Evolutionary conservation across 2,113 vertebrate genomes (phyloP).

Genomic region (Hystrix brachyura): DNA sequence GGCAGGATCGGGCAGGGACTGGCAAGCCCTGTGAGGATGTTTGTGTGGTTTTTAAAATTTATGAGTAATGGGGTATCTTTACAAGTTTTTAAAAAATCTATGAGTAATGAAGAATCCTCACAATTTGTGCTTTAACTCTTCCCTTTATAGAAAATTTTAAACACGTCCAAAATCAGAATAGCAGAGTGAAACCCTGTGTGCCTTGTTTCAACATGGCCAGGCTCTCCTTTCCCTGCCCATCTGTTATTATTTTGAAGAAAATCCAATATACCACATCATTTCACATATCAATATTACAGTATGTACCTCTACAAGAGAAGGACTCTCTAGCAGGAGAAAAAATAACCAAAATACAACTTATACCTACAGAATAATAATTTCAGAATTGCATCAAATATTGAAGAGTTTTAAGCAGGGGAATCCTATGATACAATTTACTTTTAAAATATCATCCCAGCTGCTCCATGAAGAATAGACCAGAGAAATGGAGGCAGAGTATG

Average conservation of each 20-base stretch:
- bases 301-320: background rate
- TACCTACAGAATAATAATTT: background rate
- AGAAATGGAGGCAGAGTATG: background rate
- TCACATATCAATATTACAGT: background rate
- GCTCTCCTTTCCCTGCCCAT: background rate
- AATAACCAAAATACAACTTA: background rate
- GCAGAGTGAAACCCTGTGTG: rapidly evolving
- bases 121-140: background rate
- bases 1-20: background rate
- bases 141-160: background rate
- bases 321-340: background rate
- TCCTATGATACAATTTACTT: background rate
- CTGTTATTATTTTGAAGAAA: background rate
- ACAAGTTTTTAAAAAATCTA: background rate
- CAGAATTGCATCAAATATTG: background rate
- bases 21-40: background rate
- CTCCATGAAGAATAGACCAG: background rate
- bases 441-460: background rate
- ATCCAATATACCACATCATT: background rate
- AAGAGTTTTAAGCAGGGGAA: background rate
- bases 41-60: background rate
- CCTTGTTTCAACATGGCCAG: rapidly evolving
- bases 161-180: background rate
- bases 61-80: conserved; percentile 34
- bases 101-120: conserved; percentile 22